Evolutionary conservation across 2,888 invertebrate genomes (phyloP).

Genomic region (Galeruca laticollis): DNA sequence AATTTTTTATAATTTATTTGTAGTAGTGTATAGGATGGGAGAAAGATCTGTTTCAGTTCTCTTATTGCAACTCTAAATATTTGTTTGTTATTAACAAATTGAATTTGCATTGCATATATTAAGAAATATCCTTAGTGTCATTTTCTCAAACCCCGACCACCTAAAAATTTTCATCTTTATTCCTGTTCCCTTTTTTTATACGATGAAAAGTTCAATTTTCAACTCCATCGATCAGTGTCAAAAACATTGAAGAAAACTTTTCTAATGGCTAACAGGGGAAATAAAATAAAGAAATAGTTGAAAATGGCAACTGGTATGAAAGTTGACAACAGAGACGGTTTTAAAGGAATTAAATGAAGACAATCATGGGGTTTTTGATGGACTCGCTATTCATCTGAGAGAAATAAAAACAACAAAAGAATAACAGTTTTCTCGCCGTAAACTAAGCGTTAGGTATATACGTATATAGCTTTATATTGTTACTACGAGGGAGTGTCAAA

Average conservation of each 20-base stretch:
- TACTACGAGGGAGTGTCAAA: background rate
- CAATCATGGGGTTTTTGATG: conserved; percentile 27
- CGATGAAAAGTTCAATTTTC: conserved; percentile 50
- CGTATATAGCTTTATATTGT: background rate
- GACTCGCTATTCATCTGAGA: conserved; percentile 19
- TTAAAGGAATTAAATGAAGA: conserved; percentile 38
- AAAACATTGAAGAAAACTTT: conserved; percentile 45
- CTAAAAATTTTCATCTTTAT: background rate
- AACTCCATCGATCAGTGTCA: conserved; percentile 52
- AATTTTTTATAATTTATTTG: too few relatives aligned
- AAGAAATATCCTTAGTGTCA: background rate
- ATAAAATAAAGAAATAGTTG: conserved; percentile 42
- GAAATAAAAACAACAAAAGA: conserved; percentile 15
- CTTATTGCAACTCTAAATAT: too few relatives aligned
- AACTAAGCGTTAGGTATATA: background rate
- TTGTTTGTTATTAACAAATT: too few relatives aligned
- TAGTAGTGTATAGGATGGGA: too few relatives aligned
- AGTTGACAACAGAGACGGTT: conserved; percentile 42
- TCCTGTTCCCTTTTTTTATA: conserved; percentile 14
- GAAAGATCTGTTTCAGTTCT: too few relatives aligned
- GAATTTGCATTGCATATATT: too few relatives aligned
- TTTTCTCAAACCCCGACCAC: background rate
- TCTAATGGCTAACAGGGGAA: conserved; percentile 42
- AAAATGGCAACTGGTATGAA: conserved; percentile 40
- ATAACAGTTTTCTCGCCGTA: background rate